Evolutionary conservation across 2,888 invertebrate genomes (phyloP), one percentile per base, ranked within the genome.

Genomic region (Drosophila formosana): DNA sequence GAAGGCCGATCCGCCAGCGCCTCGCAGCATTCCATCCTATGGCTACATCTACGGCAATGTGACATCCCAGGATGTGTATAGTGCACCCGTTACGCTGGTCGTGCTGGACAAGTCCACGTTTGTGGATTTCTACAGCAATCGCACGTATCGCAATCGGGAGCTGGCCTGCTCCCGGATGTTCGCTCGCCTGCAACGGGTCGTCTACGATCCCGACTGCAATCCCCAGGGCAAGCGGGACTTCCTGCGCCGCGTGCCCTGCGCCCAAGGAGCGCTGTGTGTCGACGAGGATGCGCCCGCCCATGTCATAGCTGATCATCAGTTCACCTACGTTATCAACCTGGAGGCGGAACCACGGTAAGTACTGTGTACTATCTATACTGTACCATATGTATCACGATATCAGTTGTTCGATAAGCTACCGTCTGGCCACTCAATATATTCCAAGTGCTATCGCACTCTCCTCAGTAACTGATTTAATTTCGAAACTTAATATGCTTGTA

Each of bases 1-100:
- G 93, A 98, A 98, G 93, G 98, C 98, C 11, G 97, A 98, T 92
- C 94, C 95, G 46, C 73, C 83, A 5, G 95, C 96, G 82, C 95
- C 95, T 88, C 96, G 95, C 82, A 47, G 25, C 26, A 18, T 6
- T 0, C 96, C 97, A 89, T 97, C 98, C 77, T 96, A 96, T 92
- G 99, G 99, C 51, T 99, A 97, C 92, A 97, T 99, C 85, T 99
- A 97, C 92, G 99, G 99, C 11, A 99, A 99, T 92, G 95, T 99
- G 50, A 97, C 98, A 28, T 94, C 97, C 0, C 94, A 93, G 75
- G 93, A 94, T 50, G 93, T 94, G 62, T 95, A 96, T 86, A 57
- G 75, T 65, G 94, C 94, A 75, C 95, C 95, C 9, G 94, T 96
- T 39, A 97, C 97, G 13, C 95, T 98, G 78, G 97, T 97, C n/a